Evolutionary conservation across 92 coral and sea anemone genomes (phyloP), one percentile per base, ranked within the genome.

Genomic region (Muricea muricata): DNA sequence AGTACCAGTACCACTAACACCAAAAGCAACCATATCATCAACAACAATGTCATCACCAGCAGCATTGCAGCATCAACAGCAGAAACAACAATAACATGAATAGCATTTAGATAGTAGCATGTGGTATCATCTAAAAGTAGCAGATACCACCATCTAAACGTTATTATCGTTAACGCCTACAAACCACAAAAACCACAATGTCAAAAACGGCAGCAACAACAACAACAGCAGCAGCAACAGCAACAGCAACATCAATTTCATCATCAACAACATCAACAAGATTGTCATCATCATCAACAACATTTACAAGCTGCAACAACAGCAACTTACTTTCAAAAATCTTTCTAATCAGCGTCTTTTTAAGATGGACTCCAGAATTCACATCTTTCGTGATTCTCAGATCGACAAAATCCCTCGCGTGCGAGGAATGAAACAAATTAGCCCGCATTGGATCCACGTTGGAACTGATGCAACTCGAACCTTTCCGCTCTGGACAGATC

Each of bases 401-500:
- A 75, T 87, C 82, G 39, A 87, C 91, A 32, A 65, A 30, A 32
- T 81, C 91, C 20, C 91, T 71, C 69, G 79, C 79, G 66, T 87
- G 91, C 20, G 83, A 34, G 32, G 84, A 55, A 47, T 87, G 91
- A 56, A 87, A 87, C 20, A 87, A 72, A 31, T 87, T 87, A 17
- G 91, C 87, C 23, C 74, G 75, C 7, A 80, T 58, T 14, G 87
- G 87, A 35, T 87, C 78, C 24, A 87, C 91, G 29, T 32, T 40
- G 2, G 87, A 87, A 35, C 66, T 46, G 4, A 33, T 73, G 24
- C 91, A 87, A 28, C 46, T 63, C 66, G 60, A 71, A 10, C 91
- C 91, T 47, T 73, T 48, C 35, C 87, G 80, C 45, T 87, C 87
- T 25, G 91, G 91, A 60, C 91, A 87, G n/a, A 87, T 82, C 91